A percentile compares a stretch with the other conserved stretches of the same genome.
Conservation (phyloP, 2,888 invertebrate species). For the Eurois occulta region DNA sequence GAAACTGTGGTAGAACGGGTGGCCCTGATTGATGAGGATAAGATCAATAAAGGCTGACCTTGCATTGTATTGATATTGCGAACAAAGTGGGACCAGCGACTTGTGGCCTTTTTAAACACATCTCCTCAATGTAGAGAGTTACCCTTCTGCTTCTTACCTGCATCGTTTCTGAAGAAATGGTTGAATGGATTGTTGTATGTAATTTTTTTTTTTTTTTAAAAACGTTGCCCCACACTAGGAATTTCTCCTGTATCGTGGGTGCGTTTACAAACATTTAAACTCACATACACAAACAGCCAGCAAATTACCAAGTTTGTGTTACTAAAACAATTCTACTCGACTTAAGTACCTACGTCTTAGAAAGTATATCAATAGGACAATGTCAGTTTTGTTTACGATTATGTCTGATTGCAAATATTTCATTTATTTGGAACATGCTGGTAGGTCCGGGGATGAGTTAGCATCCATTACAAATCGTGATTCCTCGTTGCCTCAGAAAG, state of each 20-base stretch:
- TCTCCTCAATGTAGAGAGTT: not conserved
- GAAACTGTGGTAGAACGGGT: too few species aligned
- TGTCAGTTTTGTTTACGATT: conserved; percentile 9
- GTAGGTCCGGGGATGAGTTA: not conserved
- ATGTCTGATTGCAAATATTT: not conserved
- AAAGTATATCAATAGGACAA: conserved; percentile 15
- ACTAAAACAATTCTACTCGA: not conserved
- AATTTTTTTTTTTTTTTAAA: too few species aligned
- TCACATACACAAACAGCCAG: too few species aligned
- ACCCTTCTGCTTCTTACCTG: not conserved
- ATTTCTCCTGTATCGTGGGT: too few species aligned
- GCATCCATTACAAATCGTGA: not conserved
- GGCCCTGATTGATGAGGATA: too few species aligned
- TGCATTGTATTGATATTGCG: too few species aligned
- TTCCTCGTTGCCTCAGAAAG: not conserved
- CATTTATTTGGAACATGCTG: not conserved
- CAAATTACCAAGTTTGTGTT: not conserved
- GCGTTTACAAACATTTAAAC: too few species aligned
- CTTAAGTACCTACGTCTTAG: conserved; percentile 1
- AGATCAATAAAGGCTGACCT: too few species aligned
- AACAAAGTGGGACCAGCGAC: too few species aligned
- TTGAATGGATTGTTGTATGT: not conserved
- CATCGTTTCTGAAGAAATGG: not conserved
- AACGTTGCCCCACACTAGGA: too few species aligned
- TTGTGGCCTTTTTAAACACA: not conserved